A percentile compares a stretch with the other conserved stretches of the same genome.
Evolutionary conservation across 2,888 invertebrate genomes (phyloP).

Genomic region (Taphrorychus bicolor): DNA sequence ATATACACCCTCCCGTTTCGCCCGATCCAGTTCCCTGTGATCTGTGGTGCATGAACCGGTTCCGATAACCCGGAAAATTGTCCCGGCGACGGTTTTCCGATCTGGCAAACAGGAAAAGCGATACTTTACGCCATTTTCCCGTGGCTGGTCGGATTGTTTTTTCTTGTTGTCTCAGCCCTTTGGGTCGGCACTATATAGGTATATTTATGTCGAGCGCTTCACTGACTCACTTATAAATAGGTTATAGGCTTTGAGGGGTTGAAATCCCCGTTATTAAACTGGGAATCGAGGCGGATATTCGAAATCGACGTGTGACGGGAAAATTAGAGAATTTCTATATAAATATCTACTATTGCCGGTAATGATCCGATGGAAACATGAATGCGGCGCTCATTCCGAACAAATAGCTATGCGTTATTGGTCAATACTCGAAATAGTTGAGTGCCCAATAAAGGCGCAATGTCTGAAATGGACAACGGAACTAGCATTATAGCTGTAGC

Average conservation of each 20-base stretch:
- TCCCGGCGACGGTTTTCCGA: conserved; percentile 33
- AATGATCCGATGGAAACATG: neutral
- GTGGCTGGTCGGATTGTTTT: conserved; percentile 28
- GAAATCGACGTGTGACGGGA: neutral
- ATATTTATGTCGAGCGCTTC: conserved; percentile 34
- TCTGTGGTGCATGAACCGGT: conserved; percentile 30
- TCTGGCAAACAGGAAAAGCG: conserved; percentile 41
- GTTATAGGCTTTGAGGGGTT: conserved; percentile 31
- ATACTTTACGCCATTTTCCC: conserved; percentile 38
- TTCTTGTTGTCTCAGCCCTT: conserved; percentile 32
- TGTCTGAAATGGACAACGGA: conserved; percentile 31
- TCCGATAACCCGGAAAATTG: conserved; percentile 41
- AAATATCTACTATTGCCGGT: neutral
- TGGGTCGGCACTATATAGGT: conserved; percentile 17
- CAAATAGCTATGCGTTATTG: neutral
- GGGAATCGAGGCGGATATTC: conserved; percentile 21
- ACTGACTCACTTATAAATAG: conserved; percentile 40
- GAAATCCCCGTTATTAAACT: conserved; percentile 10
- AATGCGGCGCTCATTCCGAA: neutral
- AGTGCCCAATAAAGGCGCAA: conserved; percentile 28
- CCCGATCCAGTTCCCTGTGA: conserved; percentile 12
- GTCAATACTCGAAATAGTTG: conserved; percentile 16
- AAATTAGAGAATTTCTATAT: conserved; percentile 1
- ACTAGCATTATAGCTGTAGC: conserved; percentile 22
- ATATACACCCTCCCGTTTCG: neutral